Conservation (phyloP, 1,140 invertebrate genomes). For the Mycetomoellerius zeteki region DNA sequence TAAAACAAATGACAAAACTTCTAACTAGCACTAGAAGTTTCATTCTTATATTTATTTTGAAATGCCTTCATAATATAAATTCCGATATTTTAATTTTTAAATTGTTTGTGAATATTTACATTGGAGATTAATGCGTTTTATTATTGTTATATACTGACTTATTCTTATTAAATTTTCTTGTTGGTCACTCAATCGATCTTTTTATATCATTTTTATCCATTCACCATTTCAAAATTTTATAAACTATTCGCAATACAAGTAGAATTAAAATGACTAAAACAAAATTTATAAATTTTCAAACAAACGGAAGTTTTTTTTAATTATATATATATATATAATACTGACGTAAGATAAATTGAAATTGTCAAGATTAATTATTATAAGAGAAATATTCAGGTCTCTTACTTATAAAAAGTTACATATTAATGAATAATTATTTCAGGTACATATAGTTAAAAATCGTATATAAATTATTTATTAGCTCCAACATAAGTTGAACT, state of each 20-base stretch:
- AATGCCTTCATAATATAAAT: conserved; percentile 11
- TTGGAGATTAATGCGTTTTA: conserved; percentile 15
- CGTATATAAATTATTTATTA: conserved; percentile 56
- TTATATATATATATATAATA: background rate
- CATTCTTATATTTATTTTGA: conserved; percentile 31
- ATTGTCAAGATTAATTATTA: conserved; percentile 1
- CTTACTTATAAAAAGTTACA: conserved; percentile 40
- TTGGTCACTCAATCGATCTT: background rate
- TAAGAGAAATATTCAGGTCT: background rate
- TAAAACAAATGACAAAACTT: conserved; percentile 17
- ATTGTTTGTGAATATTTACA: conserved; percentile 39
- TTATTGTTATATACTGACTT: conserved; percentile 18
- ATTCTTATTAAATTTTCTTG: conserved; percentile 40
- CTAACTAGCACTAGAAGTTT: conserved; percentile 10
- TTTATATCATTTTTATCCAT: background rate
- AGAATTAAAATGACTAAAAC: background rate
- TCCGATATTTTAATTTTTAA: conserved; percentile 15
- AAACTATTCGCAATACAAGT: conserved; percentile 1
- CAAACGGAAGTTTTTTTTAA: background rate
- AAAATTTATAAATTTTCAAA: conserved; percentile 9
- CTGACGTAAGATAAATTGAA: conserved; percentile 31
- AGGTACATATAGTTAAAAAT: conserved; percentile 16
- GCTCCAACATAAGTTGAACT: conserved; percentile 13
- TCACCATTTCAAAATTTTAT: background rate
- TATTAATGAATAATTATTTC: conserved; percentile 41